Conservation (phyloP, 2,113 vertebrate species). For the Amazona guildingii region DNA sequence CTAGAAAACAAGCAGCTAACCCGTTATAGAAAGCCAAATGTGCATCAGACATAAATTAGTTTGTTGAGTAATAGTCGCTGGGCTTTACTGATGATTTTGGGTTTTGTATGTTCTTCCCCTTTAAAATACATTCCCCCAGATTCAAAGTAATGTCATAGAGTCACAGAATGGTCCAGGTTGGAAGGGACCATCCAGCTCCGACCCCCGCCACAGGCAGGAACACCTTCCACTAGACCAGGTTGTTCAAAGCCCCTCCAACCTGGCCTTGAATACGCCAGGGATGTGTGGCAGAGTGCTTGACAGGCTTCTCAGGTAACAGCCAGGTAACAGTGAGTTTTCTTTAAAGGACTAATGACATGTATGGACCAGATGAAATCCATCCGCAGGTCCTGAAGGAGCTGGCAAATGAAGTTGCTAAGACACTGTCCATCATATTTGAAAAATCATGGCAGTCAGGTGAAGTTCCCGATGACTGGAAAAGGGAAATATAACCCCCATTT, state of each 20-base stretch:
- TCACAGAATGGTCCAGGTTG: neutral
- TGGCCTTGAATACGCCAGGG: neutral
- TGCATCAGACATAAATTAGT: neutral
- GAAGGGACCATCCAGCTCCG: neutral
- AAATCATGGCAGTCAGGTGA: no score
- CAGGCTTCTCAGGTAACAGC: neutral
- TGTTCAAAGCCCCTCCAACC: neutral
- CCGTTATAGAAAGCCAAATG: neutral
- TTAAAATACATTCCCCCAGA: neutral
- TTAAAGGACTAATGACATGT: neutral
- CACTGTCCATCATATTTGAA: no score
- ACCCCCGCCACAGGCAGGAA: neutral
- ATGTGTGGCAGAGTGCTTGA: neutral
- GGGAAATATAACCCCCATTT: no score
- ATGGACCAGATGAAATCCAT: neutral
- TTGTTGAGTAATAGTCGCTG: conserved; percentile 6
- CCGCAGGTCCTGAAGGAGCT: no score
- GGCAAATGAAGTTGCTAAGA: no score
- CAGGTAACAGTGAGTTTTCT: neutral
- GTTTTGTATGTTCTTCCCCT: neutral
- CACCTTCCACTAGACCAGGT: neutral
- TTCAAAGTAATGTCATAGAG: neutral
- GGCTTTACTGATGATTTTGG: neutral
- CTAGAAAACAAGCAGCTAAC: neutral
- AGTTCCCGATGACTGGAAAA: no score